Evolutionary conservation across 2,113 vertebrate genomes (phyloP), one percentile per base, ranked within the genome.

Genomic region (Scortum barcoo): DNA sequence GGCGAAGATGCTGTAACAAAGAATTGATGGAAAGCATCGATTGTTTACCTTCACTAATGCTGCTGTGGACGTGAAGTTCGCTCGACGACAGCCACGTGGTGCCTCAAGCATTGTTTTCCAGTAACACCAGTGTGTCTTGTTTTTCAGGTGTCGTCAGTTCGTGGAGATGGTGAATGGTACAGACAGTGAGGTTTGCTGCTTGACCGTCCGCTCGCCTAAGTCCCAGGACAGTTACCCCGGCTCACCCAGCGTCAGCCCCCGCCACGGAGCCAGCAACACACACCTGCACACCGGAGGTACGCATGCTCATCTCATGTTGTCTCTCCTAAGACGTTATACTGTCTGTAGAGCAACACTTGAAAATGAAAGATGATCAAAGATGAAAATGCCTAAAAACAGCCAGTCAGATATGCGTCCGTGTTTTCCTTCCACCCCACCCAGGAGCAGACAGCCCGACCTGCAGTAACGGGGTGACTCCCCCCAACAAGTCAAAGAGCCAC

Each of bases 101-200:
- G n/a, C 38, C 46, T 46, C 61, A 40, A 3, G 3, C 11, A 0
- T 22, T 8, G 2, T 9, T 33, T 48, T 56, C 40, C 69, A 19
- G 38, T 80, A 51, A 83, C 66, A 20, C 13, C 42, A 28, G 68
- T 63, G 1, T 44, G 4, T 19, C 53, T 20, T 69, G 30, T 19
- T 51, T 69, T 71, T 0, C 87, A 99, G 97, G 95, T 99, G 98
- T 95, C 97, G 98, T 88, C 98, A 99, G 91, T 99, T 99, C 74
- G 97, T 99, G 94, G 98, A 99, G 95, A 99, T 99, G 98, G 98
- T 99, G 93, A 99, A 99, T 0, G 98, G 98, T 78, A 99, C 98
- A 0, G 98, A 99, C 96, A 98, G 98, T 3, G 98, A 99, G 83
- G 98, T 99, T 24, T 96, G 97, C 72, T 98, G 97, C 89, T 95